Conservation (phyloP, 2,888 invertebrate genomes). For the Charanyca ferruginea region DNA sequence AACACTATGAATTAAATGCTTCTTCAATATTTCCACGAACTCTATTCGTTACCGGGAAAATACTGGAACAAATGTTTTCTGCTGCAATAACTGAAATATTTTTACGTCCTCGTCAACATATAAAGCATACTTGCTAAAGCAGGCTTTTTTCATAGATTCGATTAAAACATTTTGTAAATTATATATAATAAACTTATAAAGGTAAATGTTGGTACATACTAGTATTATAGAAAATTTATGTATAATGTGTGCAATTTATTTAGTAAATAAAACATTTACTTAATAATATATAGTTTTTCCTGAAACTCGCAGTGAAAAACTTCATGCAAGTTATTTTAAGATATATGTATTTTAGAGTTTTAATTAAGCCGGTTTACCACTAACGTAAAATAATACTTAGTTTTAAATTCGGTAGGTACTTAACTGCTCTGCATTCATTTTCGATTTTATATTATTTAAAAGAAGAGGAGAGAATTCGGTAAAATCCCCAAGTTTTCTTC, state of each 20-base stretch:
- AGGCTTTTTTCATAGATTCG: not conserved
- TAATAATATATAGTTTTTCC: no score
- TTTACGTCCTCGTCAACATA: not conserved
- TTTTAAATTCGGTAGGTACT: conserved; percentile 6
- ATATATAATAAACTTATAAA: no score
- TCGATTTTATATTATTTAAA: conserved; percentile 5
- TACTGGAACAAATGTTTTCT: conserved; percentile 24
- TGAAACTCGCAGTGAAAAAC: not conserved
- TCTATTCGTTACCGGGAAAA: conserved; percentile 13
- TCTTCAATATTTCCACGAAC: conserved; percentile 37
- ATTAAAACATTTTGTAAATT: not conserved
- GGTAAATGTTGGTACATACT: no score
- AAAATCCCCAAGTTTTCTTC: conserved; percentile 18
- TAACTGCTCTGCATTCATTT: conserved; percentile 16
- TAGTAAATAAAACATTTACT: not conserved
- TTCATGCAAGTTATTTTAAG: not conserved
- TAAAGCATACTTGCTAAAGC: not conserved
- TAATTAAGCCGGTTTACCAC: not conserved
- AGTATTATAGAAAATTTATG: no score
- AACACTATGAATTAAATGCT: not conserved
- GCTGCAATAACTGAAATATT: conserved; percentile 7
- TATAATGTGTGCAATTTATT: no score
- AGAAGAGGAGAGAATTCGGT: conserved; percentile 14
- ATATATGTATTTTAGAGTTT: not conserved
- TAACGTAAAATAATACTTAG: not conserved